Evolutionary conservation across 2,888 invertebrate genomes (phyloP), one percentile per base, ranked within the genome.

Genomic region (Pachliopta kotzebuea): DNA sequence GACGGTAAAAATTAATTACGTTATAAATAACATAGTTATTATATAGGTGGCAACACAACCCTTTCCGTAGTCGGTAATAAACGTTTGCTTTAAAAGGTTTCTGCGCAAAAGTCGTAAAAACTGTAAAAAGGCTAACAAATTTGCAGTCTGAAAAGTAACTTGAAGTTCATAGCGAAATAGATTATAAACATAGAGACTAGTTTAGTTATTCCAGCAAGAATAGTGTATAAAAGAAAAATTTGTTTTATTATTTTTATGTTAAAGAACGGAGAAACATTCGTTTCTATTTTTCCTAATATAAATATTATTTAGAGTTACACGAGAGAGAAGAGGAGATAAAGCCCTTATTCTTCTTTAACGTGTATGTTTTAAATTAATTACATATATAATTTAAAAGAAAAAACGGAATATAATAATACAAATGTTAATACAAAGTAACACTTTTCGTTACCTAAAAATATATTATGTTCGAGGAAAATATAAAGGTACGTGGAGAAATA

Each of bases 111-210:
- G 54, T 55, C 49, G 24, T 62, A 65, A 65, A 57, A 65, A 57
- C 57, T 65, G 56, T 53, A 24, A 65, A 76, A 71, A 71, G 66
- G 68, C 56, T 69, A 69, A 67, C 69, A 71, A 73, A 75, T 74
- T 70, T 68, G 66, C 70, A 68, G 68, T 67, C 70, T 69, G 71
- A 78, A 74, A 77, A 80, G 75, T 67, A 76, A 70, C 72, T 70
- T 60, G 70, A 66, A 77, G 69, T 72, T 74, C 72, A 77, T 79
- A 80, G 78, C 78, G 76, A 76, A 79, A 77, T 78, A 71, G 77
- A 77, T 74, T 70, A 81, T 84, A 84, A 84, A 83, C 83, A 82
- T 78, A 72, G 71, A 73, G 75, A 79, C 77, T 78, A 77, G 73
- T 74, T n/a, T 11, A 45, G 37, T 72, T 64, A 62, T 62, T 68